These are phyloP conservation scores for Mormyrops attenuatus DNA, from an alignment of 2,797 vertebrate species.

Conservation along the genomic window DNA sequence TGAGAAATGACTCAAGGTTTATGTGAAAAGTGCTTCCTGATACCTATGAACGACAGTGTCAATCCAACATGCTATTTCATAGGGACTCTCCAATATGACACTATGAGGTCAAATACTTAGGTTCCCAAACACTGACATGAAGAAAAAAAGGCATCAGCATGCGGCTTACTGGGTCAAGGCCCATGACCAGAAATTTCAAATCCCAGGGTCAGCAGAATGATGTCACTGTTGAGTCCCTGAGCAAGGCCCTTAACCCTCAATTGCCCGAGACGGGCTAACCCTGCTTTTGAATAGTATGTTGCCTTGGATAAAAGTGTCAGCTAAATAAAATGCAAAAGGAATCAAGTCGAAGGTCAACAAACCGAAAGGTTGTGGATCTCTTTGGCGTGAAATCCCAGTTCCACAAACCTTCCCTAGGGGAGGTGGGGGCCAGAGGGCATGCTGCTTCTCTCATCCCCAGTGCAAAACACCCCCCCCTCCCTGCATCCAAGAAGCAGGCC, in stretches of 20 bases:
- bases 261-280: neutral
- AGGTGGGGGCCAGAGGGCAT: too few species aligned
- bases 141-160: neutral
- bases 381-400: neutral
- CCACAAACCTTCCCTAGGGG: neutral
- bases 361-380: neutral
- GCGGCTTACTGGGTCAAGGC: neutral
- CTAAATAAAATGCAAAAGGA: neutral
- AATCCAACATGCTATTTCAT: neutral
- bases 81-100: neutral
- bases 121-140: neutral
- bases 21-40: neutral
- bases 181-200: neutral
- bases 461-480: too few species aligned
- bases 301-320: neutral
- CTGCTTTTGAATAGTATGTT: neutral
- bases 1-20: neutral
- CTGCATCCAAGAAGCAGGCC: neutral
- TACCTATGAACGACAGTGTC: neutral
- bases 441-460: neutral
- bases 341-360: neutral
- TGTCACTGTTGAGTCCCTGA: neutral
- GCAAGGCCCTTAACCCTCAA: neutral
- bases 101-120: neutral
- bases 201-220: neutral